phyloP scores from a whole-genome alignment of 2,797 vertebrate species.

The Sebastes hubbsi region DNA sequence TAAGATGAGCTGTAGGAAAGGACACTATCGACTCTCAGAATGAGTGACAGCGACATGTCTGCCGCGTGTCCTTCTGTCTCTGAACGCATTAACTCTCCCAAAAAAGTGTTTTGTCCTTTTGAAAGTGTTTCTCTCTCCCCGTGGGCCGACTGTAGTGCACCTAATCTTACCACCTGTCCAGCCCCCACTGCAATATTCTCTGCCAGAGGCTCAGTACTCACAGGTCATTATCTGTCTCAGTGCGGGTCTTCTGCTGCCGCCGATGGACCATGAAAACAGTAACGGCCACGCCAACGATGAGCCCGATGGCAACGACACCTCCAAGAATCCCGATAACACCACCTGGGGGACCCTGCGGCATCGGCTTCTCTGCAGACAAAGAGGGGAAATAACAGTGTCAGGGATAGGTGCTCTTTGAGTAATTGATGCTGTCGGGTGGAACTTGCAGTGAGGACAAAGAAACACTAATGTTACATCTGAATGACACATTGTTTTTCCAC shows the following conservation, averaged over 20 bases:
- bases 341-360: constrained; percentile 83
- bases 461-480: not conserved
- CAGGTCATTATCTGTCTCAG: constrained; percentile 83
- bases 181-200: constrained; percentile 50
- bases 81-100: constrained; percentile 10
- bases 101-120: constrained; percentile 33
- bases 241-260: constrained; percentile 84
- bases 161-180: constrained; percentile 66
- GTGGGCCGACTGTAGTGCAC: constrained; percentile 57
- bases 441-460: constrained; percentile 3
- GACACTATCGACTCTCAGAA: constrained; percentile 17
- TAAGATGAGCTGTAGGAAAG: constrained; percentile 4
- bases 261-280: constrained; percentile 87
- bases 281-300: constrained; percentile 84
- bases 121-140: constrained; percentile 44
- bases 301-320: constrained; percentile 81
- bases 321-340: constrained; percentile 87
- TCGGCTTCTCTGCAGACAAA: constrained; percentile 86
- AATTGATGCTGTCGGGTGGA: constrained; percentile 37
- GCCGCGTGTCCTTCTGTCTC: constrained; percentile 16
- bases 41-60: constrained; percentile 6
- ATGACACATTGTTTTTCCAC: not conserved
- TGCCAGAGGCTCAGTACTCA: constrained; percentile 80
- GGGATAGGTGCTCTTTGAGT: constrained; percentile 27
- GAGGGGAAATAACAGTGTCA: constrained; percentile 58